Percentiles rank a stretch among this genome's conserved stretches.
Conservation (phyloP, 2,888 invertebrate species). For the Terebella lapidaria region DNA sequence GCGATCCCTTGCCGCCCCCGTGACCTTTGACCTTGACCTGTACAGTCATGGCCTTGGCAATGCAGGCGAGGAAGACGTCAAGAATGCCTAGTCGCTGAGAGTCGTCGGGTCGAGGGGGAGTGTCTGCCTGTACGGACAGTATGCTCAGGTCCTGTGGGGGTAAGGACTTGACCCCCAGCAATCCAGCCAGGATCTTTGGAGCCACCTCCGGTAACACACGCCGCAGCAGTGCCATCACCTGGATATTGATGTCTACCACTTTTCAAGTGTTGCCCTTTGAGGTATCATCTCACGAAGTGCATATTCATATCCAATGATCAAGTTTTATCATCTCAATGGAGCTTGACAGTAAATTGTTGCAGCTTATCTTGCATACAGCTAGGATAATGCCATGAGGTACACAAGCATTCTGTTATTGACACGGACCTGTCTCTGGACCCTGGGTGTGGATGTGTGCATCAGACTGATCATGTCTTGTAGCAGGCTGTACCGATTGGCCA, state of each 20-base stretch:
- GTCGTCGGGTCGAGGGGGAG: constrained; percentile 54
- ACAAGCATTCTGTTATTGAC: too few relatives aligned
- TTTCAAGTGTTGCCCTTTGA: neutral
- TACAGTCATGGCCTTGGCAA: constrained; percentile 83
- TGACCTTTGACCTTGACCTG: constrained; percentile 75
- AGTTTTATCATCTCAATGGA: too few relatives aligned
- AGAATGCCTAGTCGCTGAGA: constrained; percentile 66
- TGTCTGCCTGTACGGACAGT: constrained; percentile 54
- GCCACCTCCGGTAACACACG: constrained; percentile 86
- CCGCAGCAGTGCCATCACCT: constrained; percentile 78
- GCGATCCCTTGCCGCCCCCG: constrained; percentile 45
- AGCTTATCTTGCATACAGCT: too few relatives aligned
- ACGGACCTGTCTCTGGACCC: constrained; percentile 83
- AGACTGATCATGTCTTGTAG: constrained; percentile 78
- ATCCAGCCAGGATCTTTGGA: constrained; percentile 74
- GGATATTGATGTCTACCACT: constrained; percentile 10
- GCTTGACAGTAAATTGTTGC: too few relatives aligned
- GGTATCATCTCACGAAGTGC: neutral
- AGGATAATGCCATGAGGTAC: too few relatives aligned
- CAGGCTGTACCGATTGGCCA: constrained; percentile 82
- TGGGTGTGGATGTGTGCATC: constrained; percentile 87
- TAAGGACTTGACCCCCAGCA: constrained; percentile 67
- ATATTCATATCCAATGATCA: too few relatives aligned
- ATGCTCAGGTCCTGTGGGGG: constrained; percentile 75
- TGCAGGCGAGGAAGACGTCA: constrained; percentile 83